Evolutionary conservation across 2,888 invertebrate genomes (phyloP).

Genomic region (Aphelenchoides bicaudatus): DNA sequence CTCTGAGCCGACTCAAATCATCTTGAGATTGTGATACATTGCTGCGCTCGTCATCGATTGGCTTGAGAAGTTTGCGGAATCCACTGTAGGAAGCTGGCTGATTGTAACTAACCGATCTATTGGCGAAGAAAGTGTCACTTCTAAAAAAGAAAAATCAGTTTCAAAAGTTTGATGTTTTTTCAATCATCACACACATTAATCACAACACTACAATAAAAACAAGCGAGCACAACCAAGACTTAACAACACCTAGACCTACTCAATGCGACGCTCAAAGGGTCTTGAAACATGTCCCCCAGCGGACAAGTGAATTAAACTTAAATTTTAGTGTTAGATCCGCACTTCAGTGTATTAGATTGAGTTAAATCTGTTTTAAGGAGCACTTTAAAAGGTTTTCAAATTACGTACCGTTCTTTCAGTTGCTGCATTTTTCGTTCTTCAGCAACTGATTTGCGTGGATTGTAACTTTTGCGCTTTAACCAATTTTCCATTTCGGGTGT

Average conservation of each 20-base stretch:
- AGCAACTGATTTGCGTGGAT: slow-evolving; percentile 87
- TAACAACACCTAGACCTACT: slow-evolving; percentile 9
- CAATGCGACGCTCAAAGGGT: slow-evolving; percentile 6
- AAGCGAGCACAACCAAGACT: neutral
- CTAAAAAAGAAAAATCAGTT: slow-evolving; percentile 13
- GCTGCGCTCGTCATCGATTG: slow-evolving; percentile 30
- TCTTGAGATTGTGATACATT: slow-evolving; percentile 41
- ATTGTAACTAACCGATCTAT: slow-evolving; percentile 53
- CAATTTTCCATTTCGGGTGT: slow-evolving; percentile 88
- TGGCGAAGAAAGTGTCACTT: slow-evolving; percentile 45
- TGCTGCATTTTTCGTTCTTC: slow-evolving; percentile 48
- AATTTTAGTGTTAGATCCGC: neutral
- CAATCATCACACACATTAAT: neutral
- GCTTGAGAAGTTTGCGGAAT: slow-evolving; percentile 21
- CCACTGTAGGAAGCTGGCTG: slow-evolving; percentile 23
- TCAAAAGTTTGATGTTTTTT: too few relatives aligned
- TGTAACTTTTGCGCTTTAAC: slow-evolving; percentile 89
- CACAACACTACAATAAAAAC: slow-evolving; percentile 3
- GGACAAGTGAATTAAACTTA: slow-evolving; percentile 22
- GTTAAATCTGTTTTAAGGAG: slow-evolving; percentile 3
- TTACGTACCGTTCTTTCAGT: slow-evolving; percentile 37
- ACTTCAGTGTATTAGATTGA: neutral
- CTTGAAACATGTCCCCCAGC: slow-evolving; percentile 11
- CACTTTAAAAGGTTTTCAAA: neutral
- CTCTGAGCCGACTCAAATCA: slow-evolving; percentile 33